Evolutionary conservation across 2,888 invertebrate species (phyloP), one percentile per base, ranked within the genome.

Genomic region (Drosophila fungiperda): DNA sequence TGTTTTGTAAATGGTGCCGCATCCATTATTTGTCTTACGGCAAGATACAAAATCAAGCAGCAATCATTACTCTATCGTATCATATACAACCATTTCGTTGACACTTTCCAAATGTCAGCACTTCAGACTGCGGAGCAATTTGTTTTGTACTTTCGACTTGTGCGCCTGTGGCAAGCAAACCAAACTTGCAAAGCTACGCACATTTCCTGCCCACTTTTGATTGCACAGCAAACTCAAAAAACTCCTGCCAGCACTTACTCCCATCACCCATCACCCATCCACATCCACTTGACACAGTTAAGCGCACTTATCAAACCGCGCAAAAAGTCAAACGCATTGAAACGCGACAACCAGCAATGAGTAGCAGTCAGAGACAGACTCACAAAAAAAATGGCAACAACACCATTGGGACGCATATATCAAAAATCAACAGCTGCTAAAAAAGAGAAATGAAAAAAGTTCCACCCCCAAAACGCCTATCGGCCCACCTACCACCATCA

Each of bases 341-440:
- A 88, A 86, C 68, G 78, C 83, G 81, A 77, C 78, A 80, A 71
- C 63, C 86, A 80, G 83, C 76, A 82, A 67, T 68, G 74, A 85
- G 42, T 67, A 66, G 42, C 73, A 77, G 80, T 73, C 88, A 73
- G 59, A 81, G 87, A 54, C 83, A 80, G 80, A 80, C 54, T 60
- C 59, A 40, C 29, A 29, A 29, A 29, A 32, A 32, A 54, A 50
- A 11, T 48, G 58, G 48, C 61, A 82, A 88, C 76, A 71, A 53
- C 90, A 73, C 90, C 86, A 70, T 62, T 75, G 90, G 87, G 87
- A 86, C 54, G 60, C 76, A 83, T 90, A 83, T 83, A 87, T 83
- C 87, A 90, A 86, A 89, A 85, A 85, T 85, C 85, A 86, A 76
- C 83, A 90, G 88, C 80, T 76, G 80, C 73, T 63, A 74, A 48